Conservation (phyloP, 2,113 vertebrate species). For the Xerus inauris region DNA sequence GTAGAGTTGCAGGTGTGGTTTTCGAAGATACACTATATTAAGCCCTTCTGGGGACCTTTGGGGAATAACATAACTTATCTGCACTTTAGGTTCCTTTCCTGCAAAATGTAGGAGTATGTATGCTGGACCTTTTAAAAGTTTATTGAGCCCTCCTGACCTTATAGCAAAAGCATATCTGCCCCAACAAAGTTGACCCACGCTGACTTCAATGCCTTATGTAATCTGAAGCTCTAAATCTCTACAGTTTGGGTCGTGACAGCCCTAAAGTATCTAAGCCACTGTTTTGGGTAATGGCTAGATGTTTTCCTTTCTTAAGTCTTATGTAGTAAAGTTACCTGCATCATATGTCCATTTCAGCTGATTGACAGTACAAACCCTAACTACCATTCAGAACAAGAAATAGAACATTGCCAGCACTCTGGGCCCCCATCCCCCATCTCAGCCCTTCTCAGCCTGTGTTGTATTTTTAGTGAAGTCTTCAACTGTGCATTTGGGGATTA, state of each 20-base stretch:
- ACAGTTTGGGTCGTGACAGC: background rate
- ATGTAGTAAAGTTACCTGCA: background rate
- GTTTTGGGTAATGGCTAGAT: background rate
- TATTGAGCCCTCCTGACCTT: background rate
- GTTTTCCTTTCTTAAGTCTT: background rate
- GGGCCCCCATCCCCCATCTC: background rate
- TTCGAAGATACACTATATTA: too few species aligned
- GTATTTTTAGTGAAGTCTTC: conserved; percentile 14
- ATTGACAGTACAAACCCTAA: background rate
- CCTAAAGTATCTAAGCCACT: background rate
- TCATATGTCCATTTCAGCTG: background rate
- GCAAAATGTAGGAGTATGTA: background rate
- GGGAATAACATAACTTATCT: background rate
- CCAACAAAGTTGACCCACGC: background rate
- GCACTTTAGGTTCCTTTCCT: background rate
- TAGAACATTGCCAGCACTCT: background rate
- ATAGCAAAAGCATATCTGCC: background rate
- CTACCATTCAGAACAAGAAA: background rate
- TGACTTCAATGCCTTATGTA: background rate
- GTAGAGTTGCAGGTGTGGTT: background rate
- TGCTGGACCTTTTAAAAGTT: background rate
- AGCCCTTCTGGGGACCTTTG: background rate
- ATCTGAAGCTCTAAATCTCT: background rate
- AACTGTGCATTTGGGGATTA: background rate
- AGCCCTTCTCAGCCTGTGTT: background rate